A percentile compares a stretch with the other conserved stretches of the same genome.
Evolutionary conservation across 1,140 invertebrate genomes (phyloP).

Genomic region (Drosophila tsacasi): DNA sequence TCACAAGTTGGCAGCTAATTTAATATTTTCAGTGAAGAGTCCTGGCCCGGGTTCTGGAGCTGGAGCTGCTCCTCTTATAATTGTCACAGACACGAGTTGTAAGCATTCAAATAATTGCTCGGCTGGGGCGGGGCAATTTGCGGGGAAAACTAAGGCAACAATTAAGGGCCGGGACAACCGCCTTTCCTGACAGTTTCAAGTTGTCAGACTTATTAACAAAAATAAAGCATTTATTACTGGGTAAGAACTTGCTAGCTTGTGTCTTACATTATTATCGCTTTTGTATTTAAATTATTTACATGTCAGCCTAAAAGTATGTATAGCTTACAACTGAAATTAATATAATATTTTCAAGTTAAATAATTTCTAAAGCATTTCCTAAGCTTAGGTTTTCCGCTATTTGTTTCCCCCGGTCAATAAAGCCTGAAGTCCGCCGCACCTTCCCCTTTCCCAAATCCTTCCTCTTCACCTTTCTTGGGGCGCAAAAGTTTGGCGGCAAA

Average conservation of each 20-base stretch:
- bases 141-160: not conserved
- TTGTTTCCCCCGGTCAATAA: not conserved
- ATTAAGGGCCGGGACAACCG: not conserved
- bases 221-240: not conserved
- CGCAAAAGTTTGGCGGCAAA: conserved; percentile 29
- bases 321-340: not conserved
- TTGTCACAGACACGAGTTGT: conserved; percentile 45
- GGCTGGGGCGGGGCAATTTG: not conserved
- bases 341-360: no score
- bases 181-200: not conserved
- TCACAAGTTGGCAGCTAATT: conserved; percentile 76
- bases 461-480: not conserved
- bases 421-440: not conserved
- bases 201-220: not conserved
- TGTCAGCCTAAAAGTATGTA: not conserved
- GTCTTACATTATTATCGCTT: not conserved
- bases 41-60: not conserved
- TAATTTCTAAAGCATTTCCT: not conserved
- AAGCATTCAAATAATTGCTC: conserved; percentile 31
- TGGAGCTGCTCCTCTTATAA: conserved; percentile 32
- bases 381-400: not conserved
- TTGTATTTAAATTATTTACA: not conserved
- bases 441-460: not conserved
- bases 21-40: conserved; percentile 48
- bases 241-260: not conserved